Evolutionary conservation across 2,888 invertebrate species (phyloP), one percentile per base, ranked within the genome.

Genomic region (Argyra leucocephala): DNA sequence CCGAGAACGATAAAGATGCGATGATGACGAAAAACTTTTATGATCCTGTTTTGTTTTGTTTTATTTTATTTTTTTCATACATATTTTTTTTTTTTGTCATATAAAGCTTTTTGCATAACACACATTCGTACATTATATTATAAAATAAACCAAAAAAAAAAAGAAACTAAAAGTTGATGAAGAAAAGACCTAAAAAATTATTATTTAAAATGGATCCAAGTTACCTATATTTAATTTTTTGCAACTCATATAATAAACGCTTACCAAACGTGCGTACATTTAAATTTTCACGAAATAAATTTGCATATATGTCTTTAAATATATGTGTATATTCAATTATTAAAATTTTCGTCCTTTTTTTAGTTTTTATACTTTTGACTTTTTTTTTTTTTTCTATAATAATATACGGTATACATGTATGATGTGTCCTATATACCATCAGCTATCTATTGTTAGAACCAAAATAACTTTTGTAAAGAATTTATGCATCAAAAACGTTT

Each of bases 391-490:
- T 48, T 48, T 48, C 1, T 48, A 48, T 48, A n/a, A 2, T n/a
- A 18, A 15, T n/a, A 48, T 48, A 31, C 31, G 31, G n/a, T 31
- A 31, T 31, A 10, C 31, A 31, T 5, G 31, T 10, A 31, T 12
- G 18, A 18, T 15, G 18, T 48, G 48, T 48, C 15, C 15, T 15
- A 48, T n/a, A 48, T 48, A 48, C n/a, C n/a, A n/a, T n/a, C n/a
- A n/a, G n/a, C n/a, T n/a, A n/a, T 18, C 48, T 5, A 48, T 31
- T 48, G 48, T 48, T 48, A 48, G n/a, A n/a, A 48, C 18, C 12
- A 48, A 48, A 48, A 48, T 48, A 48, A 48, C 48, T 48, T 48
- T 48, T 48, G 48, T 48, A 12, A 48, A n/a, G 48, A 48, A 48
- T 48, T 48, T 48, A 48, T 48, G 48, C 48, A 48, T 48, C 48